Evolutionary conservation across 1,140 invertebrate species (phyloP).

Genomic region (Cydia fagiglandana): DNA sequence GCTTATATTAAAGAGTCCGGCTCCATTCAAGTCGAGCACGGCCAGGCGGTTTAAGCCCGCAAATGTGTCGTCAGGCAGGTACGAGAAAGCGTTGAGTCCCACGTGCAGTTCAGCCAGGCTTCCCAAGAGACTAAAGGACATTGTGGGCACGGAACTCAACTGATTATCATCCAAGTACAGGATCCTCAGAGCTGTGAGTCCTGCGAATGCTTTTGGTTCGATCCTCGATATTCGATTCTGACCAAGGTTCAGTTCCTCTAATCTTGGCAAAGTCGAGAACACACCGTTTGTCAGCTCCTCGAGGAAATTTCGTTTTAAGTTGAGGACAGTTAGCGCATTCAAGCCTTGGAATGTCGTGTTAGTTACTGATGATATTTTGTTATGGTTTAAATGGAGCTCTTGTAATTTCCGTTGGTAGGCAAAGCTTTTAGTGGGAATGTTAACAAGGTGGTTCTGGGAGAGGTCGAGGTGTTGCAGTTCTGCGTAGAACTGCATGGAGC

Average conservation of each 20-base stretch:
- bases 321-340: slow-evolving; percentile 87
- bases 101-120: slow-evolving; percentile 90
- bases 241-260: slow-evolving; percentile 93
- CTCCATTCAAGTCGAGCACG: slow-evolving; percentile 88
- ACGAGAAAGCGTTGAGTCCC: slow-evolving; percentile 89
- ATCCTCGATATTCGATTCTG: slow-evolving; percentile 91
- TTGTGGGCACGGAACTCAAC: slow-evolving; percentile 86
- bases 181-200: slow-evolving; percentile 86
- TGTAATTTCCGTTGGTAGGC: slow-evolving; percentile 88
- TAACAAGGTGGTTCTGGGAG: slow-evolving; percentile 90
- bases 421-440: slow-evolving; percentile 88
- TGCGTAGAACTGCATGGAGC: slow-evolving; percentile 91
- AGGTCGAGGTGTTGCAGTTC: slow-evolving; percentile 91
- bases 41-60: slow-evolving; percentile 85
- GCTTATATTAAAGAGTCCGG: slow-evolving; percentile 87
- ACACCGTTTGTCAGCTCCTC: slow-evolving; percentile 87
- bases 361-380: slow-evolving; percentile 89
- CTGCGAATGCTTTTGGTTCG: slow-evolving; percentile 88
- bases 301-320: slow-evolving; percentile 90
- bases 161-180: slow-evolving; percentile 93
- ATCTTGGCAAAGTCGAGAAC: slow-evolving; percentile 86
- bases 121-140: slow-evolving; percentile 84
- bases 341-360: slow-evolving; percentile 90
- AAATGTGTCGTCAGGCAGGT: slow-evolving; percentile 87
- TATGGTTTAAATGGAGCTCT: slow-evolving; percentile 90